Evolutionary conservation across 1,140 invertebrate species (phyloP), one percentile per base, ranked within the genome.

Genomic region (Drosophila ambigua): DNA sequence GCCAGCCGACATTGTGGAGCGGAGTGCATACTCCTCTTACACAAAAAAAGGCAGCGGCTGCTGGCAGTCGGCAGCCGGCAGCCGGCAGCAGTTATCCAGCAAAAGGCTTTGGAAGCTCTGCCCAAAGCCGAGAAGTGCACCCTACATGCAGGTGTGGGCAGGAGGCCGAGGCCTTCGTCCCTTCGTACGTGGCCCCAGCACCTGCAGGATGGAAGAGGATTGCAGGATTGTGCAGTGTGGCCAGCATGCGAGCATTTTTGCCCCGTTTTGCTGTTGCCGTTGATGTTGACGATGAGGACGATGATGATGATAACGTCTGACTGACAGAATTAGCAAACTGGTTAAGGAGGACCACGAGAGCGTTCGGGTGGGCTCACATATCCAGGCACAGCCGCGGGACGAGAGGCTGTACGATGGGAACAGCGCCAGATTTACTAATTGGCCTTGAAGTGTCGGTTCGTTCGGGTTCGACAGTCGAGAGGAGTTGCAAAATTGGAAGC

Each of bases 1-100:
- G 58, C 69, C 83, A 72, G 59, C 82, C 82, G 82, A 82, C 82
- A 87, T 82, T 87, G 87, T 72, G 63, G 83, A 87, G 78, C 9
- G 31, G 31, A 39, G 11, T 39, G 4, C 11, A 39, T 11, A 13
- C 8, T 87, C 87, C 82, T 88, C 87, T 87, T 87, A 66, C 83
- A 87, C 82, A 85, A 82, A 85, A 85, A 39, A 85, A 85, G 74
- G 77, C 69, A 84, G 61, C 72, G 45, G 48, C 74, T 44, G 52
- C 43, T 50, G 60, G 45, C 59, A 55, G 39, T 51, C 65, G 41
- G 45, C 51, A 71, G 61, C 52, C 67, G 45, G 48, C 74, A 55
- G 31, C 57, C 65, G 31, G 41, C 51, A 71, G 65, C 57, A 55
- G 52, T 64, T 39, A 50, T 58, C 76, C 61, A 51, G 51, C 26